Evolutionary conservation across 2,797 vertebrate species (phyloP).

Genomic region (Aphelocoma californica): DNA sequence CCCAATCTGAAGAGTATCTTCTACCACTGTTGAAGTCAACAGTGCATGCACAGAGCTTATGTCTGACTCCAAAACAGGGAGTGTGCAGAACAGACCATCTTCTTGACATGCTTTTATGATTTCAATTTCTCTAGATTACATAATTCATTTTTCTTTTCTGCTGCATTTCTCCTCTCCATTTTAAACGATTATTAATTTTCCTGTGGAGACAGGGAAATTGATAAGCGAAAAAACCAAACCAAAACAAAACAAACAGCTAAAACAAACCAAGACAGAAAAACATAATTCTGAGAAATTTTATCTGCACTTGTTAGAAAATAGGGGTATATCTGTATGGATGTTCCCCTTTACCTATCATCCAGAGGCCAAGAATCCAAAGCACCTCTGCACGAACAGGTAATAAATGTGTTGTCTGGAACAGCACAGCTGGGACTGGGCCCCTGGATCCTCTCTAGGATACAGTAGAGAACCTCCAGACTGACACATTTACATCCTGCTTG

Average conservation of each 20-base stretch:
- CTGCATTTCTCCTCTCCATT: not conserved
- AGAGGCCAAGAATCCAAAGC: not conserved
- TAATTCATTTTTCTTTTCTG: not conserved
- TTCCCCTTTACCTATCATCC: not conserved
- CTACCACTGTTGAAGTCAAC: not conserved
- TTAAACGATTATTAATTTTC: not conserved
- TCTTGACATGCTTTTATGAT: not conserved
- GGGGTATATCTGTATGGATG: fast-evolving
- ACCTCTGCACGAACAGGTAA: not conserved
- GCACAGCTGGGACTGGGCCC: not conserved
- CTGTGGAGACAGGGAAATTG: not conserved
- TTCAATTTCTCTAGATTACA: not conserved
- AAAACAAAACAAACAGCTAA: not conserved
- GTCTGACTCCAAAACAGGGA: not conserved
- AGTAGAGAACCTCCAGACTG: not conserved
- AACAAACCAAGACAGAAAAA: not conserved
- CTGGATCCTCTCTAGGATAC: not conserved
- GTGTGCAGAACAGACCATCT: not conserved
- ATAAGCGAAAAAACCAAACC: not conserved
- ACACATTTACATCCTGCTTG: not conserved
- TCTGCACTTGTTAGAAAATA: not conserved
- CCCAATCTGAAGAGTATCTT: not conserved
- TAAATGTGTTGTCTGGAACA: not conserved
- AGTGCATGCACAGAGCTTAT: not conserved
- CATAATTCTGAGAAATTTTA: not conserved